Evolutionary conservation across 2,888 invertebrate genomes (phyloP).

Genomic region (Rotaria socialis): DNA sequence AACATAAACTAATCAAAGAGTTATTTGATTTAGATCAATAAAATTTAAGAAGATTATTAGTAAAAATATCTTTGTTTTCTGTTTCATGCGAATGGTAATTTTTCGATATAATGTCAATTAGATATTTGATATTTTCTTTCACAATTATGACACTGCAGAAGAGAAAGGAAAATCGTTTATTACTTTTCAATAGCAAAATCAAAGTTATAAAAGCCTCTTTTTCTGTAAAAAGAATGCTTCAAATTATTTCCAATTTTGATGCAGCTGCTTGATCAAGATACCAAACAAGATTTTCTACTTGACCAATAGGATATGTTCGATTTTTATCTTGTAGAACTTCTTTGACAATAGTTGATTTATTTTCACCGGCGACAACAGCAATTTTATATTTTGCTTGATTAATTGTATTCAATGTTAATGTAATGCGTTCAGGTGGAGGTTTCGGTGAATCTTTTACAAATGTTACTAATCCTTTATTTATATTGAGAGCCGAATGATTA

Average conservation of each 20-base stretch:
- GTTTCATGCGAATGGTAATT: too few relatives aligned
- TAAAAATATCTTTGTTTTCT: too few relatives aligned
- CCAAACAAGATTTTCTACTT: slow-evolving; percentile 38
- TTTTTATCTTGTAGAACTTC: slow-evolving; percentile 55
- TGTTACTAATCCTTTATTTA: slow-evolving; percentile 67
- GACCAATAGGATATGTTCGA: slow-evolving; percentile 37
- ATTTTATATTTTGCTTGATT: slow-evolving; percentile 78
- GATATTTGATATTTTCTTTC: too few relatives aligned
- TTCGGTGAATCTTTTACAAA: slow-evolving; percentile 88
- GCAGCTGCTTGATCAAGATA: slow-evolving; percentile 43
- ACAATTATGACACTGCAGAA: too few relatives aligned
- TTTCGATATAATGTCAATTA: too few relatives aligned
- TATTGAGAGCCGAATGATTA: slow-evolving; percentile 62
- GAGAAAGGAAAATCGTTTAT: too few relatives aligned
- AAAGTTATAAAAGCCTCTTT: too few relatives aligned
- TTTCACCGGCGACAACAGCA: slow-evolving; percentile 77
- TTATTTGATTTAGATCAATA: too few relatives aligned
- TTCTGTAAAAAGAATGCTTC: not conserved
- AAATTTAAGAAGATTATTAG: too few relatives aligned
- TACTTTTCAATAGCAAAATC: too few relatives aligned
- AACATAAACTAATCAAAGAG: too few relatives aligned
- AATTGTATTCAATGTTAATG: slow-evolving; percentile 81
- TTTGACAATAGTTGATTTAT: slow-evolving; percentile 82
- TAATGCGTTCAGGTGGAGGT: slow-evolving; percentile 82
- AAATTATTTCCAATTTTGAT: not conserved